Conservation (phyloP, 2,888 invertebrate species). For the Calephelis perditalis region DNA sequence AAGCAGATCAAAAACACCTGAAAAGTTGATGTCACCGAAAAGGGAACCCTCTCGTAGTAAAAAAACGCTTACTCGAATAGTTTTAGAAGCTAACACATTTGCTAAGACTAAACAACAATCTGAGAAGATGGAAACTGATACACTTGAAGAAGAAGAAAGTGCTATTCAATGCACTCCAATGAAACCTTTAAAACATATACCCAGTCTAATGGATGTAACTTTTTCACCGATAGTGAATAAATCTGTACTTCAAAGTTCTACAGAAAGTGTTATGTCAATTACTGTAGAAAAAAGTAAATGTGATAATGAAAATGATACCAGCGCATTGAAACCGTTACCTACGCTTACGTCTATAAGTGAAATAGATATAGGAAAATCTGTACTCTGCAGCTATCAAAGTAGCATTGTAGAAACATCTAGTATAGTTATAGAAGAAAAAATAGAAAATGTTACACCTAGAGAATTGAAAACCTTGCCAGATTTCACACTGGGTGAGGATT, state of each 20-base stretch:
- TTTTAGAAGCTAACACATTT: conserved; percentile 64
- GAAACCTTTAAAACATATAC: conserved; percentile 47
- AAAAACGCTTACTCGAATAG: conserved; percentile 61
- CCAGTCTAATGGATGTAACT: conserved; percentile 56
- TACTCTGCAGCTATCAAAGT: conserved; percentile 56
- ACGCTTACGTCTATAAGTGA: conserved; percentile 51
- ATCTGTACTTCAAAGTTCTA: conserved; percentile 56
- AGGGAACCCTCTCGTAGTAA: conserved; percentile 47
- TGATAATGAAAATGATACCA: conserved; percentile 31
- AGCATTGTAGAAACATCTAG: conserved; percentile 43
- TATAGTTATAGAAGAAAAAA: conserved; percentile 36
- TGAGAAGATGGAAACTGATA: conserved; percentile 42
- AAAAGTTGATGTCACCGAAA: conserved; percentile 58
- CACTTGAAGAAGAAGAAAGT: conserved; percentile 38
- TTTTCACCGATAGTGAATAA: conserved; percentile 65
- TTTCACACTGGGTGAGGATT: conserved; percentile 49
- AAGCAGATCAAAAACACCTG: conserved; percentile 65
- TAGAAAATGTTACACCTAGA: conserved; percentile 16
- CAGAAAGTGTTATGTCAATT: conserved; percentile 45
- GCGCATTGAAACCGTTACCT: conserved; percentile 42
- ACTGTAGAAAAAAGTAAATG: conserved; percentile 38
- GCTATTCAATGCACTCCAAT: conserved; percentile 60
- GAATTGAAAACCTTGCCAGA: conserved; percentile 42
- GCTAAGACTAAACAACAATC: conserved; percentile 52
- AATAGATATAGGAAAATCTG: conserved; percentile 49